Evolutionary conservation across 2,797 vertebrate genomes (phyloP).

Genomic region (Silurus lanzhouensis): DNA sequence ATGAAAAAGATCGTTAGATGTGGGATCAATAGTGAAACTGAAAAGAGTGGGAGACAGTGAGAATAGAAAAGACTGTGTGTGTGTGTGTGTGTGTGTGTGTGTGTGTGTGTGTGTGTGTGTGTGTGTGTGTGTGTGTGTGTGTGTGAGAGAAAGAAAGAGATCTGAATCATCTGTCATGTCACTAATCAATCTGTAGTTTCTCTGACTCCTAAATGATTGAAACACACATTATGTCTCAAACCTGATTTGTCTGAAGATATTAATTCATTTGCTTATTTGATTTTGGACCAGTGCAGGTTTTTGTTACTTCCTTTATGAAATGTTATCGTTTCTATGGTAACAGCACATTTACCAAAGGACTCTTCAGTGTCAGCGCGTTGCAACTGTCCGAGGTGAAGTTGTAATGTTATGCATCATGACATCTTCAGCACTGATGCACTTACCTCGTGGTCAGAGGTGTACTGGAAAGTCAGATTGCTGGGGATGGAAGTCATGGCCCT

Average conservation of each 20-base stretch:
- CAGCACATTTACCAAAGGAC: not conserved
- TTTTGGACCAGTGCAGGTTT: too few species aligned
- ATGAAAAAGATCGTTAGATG: not conserved
- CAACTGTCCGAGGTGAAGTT: too few species aligned
- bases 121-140: too few species aligned
- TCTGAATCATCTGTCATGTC: slow-evolving; percentile 7
- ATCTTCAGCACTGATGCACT: slow-evolving; percentile 55
- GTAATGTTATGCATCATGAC: too few species aligned
- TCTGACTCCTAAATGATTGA: slow-evolving; percentile 16
- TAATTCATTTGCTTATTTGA: not conserved
- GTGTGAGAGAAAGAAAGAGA: not conserved
- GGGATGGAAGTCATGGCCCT: slow-evolving; percentile 77
- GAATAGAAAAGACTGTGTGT: slow-evolving; percentile 4
- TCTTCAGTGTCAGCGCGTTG: not conserved
- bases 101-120: not conserved
- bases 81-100: not conserved
- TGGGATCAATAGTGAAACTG: not conserved
- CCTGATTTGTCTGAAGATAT: not conserved
- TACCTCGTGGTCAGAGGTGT: slow-evolving; percentile 66
- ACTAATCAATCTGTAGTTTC: not conserved
- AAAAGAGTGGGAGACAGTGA: slow-evolving; percentile 18
- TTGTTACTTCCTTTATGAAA: not conserved
- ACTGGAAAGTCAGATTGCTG: slow-evolving; percentile 73
- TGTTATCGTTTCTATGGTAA: not conserved
- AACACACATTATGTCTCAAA: not conserved